phyloP scores from a whole-genome alignment of 2,797 vertebrate species.

The Macroramphosus scolopax region DNA sequence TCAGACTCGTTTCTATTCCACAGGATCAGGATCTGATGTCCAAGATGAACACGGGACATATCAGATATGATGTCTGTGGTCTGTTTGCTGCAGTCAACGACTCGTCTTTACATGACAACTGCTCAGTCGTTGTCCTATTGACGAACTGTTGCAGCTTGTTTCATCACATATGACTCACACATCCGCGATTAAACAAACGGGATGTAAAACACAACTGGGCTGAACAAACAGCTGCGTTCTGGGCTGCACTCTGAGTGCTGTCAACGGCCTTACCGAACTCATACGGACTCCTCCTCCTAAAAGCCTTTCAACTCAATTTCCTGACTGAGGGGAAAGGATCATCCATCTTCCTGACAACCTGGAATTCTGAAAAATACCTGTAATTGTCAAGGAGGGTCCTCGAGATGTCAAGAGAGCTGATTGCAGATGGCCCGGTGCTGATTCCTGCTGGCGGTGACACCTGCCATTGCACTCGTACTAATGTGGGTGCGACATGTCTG shows the following conservation, averaged over 20 bases:
- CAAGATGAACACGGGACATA: no score
- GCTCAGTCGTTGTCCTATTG: no score
- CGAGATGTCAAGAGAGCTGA: slow-evolving; percentile 27
- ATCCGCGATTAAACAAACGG: slow-evolving; percentile 10
- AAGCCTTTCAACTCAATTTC: slow-evolving; percentile 55
- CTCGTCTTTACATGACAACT: no score
- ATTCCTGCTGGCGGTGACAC: slow-evolving; percentile 33
- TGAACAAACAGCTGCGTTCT: slow-evolving; percentile 33
- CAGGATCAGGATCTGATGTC: no score
- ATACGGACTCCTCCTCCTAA: slow-evolving; percentile 50
- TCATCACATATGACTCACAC: background rate
- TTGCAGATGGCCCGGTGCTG: slow-evolving; percentile 41
- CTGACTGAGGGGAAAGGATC: slow-evolving; percentile 34
- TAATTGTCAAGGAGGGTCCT: slow-evolving; percentile 39
- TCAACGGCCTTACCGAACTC: slow-evolving; percentile 40
- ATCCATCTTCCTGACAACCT: slow-evolving; percentile 69
- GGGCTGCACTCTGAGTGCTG: slow-evolving; percentile 31
- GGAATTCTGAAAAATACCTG: slow-evolving; percentile 66
- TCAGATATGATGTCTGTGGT: no score
- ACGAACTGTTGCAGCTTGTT: background rate
- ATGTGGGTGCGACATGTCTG: slow-evolving; percentile 31
- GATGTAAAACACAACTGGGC: slow-evolving; percentile 19
- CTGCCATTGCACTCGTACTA: slow-evolving; percentile 34
- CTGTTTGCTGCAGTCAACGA: no score
- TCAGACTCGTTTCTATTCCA: no score